These are phyloP conservation scores for Grammomys dolichurus DNA, from an alignment of 2,113 vertebrate species.

Conservation along the genomic window DNA sequence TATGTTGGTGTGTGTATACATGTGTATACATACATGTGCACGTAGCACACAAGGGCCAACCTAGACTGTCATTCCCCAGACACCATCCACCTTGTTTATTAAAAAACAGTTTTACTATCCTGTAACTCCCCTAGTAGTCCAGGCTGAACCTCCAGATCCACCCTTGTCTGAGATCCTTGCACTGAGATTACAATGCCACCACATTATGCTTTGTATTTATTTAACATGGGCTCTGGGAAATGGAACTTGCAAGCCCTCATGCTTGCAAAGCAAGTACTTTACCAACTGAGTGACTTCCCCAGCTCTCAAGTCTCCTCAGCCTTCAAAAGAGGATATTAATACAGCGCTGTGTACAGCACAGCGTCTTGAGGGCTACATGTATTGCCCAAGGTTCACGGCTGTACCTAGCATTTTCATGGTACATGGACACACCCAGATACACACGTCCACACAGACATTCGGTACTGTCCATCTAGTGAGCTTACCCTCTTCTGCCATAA, in stretches of 20 bases:
- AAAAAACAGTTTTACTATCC: no score
- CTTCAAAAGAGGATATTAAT: background rate
- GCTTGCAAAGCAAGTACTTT: background rate
- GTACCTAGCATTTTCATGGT: background rate
- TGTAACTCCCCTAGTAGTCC: background rate
- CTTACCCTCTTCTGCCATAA: background rate
- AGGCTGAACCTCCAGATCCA: background rate
- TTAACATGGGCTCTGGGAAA: no score
- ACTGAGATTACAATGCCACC: background rate
- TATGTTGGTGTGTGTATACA: background rate
- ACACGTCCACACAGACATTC: background rate
- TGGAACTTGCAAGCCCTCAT: background rate
- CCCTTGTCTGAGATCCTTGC: background rate
- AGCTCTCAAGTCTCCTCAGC: background rate
- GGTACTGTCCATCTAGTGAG: background rate
- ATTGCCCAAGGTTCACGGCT: background rate
- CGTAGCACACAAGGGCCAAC: background rate
- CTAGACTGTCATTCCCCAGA: background rate
- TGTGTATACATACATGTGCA: background rate
- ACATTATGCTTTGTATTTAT: no score
- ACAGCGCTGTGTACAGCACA: no score
- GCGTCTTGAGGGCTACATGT: background rate
- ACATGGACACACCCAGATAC: rapidly evolving
- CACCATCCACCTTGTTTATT: background rate
- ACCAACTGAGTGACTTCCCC: background rate